Percentiles rank a stretch among this genome's conserved stretches.
Conservation (phyloP, 2,888 invertebrate species). For the Rotaria sp. region DNA sequence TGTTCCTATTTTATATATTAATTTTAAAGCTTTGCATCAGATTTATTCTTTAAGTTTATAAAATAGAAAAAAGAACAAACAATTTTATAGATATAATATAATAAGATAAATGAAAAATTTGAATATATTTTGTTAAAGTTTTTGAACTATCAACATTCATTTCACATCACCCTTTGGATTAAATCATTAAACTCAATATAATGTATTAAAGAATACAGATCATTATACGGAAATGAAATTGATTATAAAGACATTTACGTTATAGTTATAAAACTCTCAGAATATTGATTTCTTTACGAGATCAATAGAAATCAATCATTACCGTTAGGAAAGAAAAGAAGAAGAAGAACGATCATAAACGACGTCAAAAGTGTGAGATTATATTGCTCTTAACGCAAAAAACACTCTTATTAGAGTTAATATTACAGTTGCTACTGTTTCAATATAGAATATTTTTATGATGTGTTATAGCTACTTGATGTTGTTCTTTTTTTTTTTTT, state of each 20-base stretch:
- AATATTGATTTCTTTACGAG: not conserved
- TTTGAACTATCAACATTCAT: not conserved
- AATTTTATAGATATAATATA: no score
- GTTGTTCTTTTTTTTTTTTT: no score
- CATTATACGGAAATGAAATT: not conserved
- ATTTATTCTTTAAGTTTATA: no score
- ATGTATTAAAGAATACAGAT: not conserved
- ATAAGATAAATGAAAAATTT: not conserved
- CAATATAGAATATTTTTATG: no score
- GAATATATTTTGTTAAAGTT: not conserved
- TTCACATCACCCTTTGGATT: no score
- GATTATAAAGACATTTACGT: not conserved
- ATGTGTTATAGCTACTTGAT: no score
- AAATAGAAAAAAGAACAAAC: no score
- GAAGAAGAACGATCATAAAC: not conserved
- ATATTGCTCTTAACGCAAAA: not conserved
- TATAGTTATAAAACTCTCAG: no score
- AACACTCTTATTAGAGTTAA: not conserved
- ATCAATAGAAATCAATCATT: not conserved
- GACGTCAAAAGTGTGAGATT: not conserved
- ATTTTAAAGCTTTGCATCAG: no score
- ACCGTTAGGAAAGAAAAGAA: not conserved
- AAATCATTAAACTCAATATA: not conserved
- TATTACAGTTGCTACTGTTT: not conserved
- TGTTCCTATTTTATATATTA: no score